Evolutionary conservation across 2,888 invertebrate genomes (phyloP), one percentile per base, ranked within the genome.

Genomic region (Mesorhabditis spiculigera): DNA sequence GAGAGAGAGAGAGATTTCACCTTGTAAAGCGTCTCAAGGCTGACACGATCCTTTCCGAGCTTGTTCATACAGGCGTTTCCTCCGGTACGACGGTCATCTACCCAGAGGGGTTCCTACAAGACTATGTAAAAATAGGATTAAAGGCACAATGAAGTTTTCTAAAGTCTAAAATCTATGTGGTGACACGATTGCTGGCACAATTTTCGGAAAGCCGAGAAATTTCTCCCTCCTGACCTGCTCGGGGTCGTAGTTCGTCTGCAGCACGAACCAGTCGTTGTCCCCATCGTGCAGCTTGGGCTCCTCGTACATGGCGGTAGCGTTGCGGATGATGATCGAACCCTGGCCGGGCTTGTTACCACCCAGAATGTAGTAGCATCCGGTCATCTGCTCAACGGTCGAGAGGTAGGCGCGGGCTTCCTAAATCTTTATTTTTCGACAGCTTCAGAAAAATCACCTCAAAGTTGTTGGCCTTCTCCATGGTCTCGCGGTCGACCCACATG

Each of bases 31-130:
- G 87, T 87, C 63, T 82, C 76, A 71, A 71, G 71, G 4, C 65
- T 44, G 13, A 79, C 70, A 68, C 87, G 86, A 80, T 86, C 75
- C 66, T 85, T 85, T 4, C 86, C 85, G 71, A 85, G 72, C 63
- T 81, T 71, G 28, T 86, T 82, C 87, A 90, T 87, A 81, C 89
- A 90, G 5, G 79, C 82, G 70, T 87, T 86, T 10, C 88, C 89
- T 4, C 89, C 89, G 10, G 87, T 87, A n/a, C 89, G 81, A 16
- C 89, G 85, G 75, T 90, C 88, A 80, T 90, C 90, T 58, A 88
- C 82, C 75, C 88, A 88, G 4, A 89, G 73, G 5, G 78, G 78
- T 62, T 75, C 63, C 75, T 75, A 66, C 44, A 74, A 64, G n/a
- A 8, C 10, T n/a, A 16, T 8, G 28, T 45, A 63, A 10, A 50